Evolutionary conservation across 2,113 vertebrate genomes (phyloP), one percentile per base, ranked within the genome.

Genomic region (Apeltes quadracus): DNA sequence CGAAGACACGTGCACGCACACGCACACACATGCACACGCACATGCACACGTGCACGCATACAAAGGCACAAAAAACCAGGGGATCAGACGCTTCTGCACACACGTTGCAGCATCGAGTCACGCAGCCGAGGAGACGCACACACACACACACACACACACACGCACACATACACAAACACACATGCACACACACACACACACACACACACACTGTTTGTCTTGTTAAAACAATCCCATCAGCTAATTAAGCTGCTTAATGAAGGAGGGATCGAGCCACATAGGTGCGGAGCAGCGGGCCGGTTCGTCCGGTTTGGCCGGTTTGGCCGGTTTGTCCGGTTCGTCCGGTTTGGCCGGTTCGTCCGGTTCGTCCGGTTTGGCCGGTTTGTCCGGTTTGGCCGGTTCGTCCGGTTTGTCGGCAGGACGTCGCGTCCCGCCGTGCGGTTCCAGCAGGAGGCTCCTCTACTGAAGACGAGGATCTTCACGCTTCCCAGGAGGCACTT

Each of bases 161-260:
- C 69, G 61, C 61, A 63, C 15, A 38, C 3, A 64, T 29, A 63
- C 5, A 46, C 18, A 63, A 11, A 2, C 69, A 73, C 61, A 20
- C 59, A 39, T 5, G 23, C 27, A 54, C 63, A 76, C 38, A 22
- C n/a, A 22, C 44, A 57, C 54, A 44, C 58, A 34, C 70, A 50
- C 38, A 59, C 65, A 55, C 20, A 64, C 55, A 56, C 65, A 68
- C 46, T 78, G 76, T 88, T 84, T 83, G 84, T 84, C 86, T 88
- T 89, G 81, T 87, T 92, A 89, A 93, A 90, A 92, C 88, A 87
- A 90, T 90, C 85, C 84, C 78, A 89, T 91, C 92, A 88, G 90
- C 85, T 90, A 90, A 92, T 91, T 88, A 91, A 88, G 86, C 72
- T 74, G 73, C 75, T 84, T 88, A 87, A 90, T 91, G 79, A 88